Percentiles rank a stretch among this genome's conserved stretches.
These are phyloP conservation scores for Tetranychus truncatus DNA, from an alignment of 2,888 invertebrate genomes.

Conservation along the genomic window DNA sequence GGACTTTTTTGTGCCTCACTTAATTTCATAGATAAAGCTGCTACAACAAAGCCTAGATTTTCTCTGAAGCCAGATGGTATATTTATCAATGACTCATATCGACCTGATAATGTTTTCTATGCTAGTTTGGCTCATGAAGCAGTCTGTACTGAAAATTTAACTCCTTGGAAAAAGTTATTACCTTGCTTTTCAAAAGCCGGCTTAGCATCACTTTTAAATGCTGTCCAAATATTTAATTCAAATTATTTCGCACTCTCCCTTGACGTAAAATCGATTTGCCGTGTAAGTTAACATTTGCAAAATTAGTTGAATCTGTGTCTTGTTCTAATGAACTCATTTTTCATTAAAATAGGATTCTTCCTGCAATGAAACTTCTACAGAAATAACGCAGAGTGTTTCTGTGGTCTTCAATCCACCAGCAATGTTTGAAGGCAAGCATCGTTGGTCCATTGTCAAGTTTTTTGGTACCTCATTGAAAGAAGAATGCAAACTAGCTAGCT, in stretches of 20 bases:
- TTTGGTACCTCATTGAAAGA: constrained; percentile 68
- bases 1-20: constrained; percentile 90
- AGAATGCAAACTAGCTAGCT: constrained; percentile 57
- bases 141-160: constrained; percentile 94
- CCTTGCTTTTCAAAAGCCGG: constrained; percentile 74
- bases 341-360: constrained; percentile 34
- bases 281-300: constrained; percentile 31
- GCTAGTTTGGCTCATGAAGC: constrained; percentile 84
- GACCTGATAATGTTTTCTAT: constrained; percentile 41
- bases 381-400: constrained; percentile 65
- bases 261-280: constrained; percentile 60
- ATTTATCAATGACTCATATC: constrained; percentile 37
- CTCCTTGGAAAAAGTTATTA: constrained; percentile 90
- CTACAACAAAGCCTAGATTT: constrained; percentile 63
- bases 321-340: constrained; percentile 2
- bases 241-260: constrained; percentile 77
- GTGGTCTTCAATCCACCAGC: constrained; percentile 64
- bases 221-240: constrained; percentile 73
- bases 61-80: constrained; percentile 49
- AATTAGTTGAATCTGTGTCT: constrained; percentile 7
- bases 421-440: constrained; percentile 35
- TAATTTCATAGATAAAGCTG: constrained; percentile 71
- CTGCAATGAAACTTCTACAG: constrained; percentile 47
- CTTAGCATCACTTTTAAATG: constrained; percentile 66
- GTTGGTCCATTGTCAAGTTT: constrained; percentile 63